Evolutionary conservation across 2,797 vertebrate genomes (phyloP), one percentile per base, ranked within the genome.

Genomic region (Tympanoctomys barrerae): DNA sequence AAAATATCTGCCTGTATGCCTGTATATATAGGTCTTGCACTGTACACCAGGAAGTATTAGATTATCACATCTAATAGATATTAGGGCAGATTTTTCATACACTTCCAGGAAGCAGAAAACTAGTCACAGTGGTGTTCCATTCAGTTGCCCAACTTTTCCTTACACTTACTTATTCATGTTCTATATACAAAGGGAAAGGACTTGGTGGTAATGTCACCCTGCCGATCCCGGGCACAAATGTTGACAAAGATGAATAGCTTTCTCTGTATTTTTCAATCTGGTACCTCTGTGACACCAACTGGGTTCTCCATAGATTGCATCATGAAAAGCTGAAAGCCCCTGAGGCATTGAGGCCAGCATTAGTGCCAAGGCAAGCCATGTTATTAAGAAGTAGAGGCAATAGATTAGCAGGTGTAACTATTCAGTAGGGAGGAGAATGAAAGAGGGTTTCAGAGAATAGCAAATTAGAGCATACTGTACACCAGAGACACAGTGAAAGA

Each of bases 281-380:
- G 1, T 84, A 39, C 22, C 46, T 82, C 46, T 77, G 28, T 89
- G 4, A 93, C 79, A 75, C 49, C 87, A 84, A 28, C 0, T 28
- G 6, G 39, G 83, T 54, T 71, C 54, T 87, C 36, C 22, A 61
- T 12, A 59, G 19, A 84, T 31, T 36, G 22, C 62, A 2, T 90
- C 81, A 82, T 36, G 16, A 52, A 92, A 95, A 80, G 52, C n/a
- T 80, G n/a, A 86, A 93, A 96, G 54, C 0, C 10, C 57, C 77
- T 26, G 12, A 52, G 54, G 59, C 90, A 22, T 24, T 57, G 70
- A 83, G 21, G 42, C 14, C 24, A 94, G 36, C 59, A 7, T 3
- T 92, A 26, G 22, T 68, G 33, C 82, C 42, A 92, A 87, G 42
- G 49, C 59, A 93, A 94, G 4, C 1, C 33, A 75, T 7, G 8